Conservation (phyloP, 2,797 vertebrate genomes). For the Typhlichthys eigenmanni region DNA sequence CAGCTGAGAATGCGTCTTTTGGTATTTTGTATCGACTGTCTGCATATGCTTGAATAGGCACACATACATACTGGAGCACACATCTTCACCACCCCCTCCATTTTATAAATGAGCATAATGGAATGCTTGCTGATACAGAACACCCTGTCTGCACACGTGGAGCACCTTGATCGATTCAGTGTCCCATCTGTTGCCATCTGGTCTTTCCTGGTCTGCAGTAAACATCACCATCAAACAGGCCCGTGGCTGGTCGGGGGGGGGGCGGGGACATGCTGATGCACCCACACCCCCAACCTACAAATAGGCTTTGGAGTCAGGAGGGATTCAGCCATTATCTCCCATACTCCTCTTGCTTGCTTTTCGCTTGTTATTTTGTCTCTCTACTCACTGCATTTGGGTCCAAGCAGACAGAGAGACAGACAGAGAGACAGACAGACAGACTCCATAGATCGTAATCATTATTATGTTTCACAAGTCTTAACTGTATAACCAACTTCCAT, state of each 20-base stretch:
- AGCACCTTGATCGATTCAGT: slow-evolving; percentile 40
- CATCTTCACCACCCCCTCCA: neutral
- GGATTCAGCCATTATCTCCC: neutral
- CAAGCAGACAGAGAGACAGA: neutral
- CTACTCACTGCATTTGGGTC: neutral
- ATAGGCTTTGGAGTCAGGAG: neutral
- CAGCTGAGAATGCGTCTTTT: too few relatives aligned
- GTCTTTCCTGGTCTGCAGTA: slow-evolving; percentile 18
- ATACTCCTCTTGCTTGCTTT: neutral
- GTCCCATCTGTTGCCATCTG: slow-evolving; percentile 48
- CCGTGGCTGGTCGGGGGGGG: slow-evolving; percentile 17
- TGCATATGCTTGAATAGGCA: too few relatives aligned
- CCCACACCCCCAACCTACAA: slow-evolving; percentile 4
- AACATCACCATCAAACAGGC: slow-evolving; percentile 32
- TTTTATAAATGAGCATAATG: slow-evolving; percentile 20
- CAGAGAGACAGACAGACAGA: neutral
- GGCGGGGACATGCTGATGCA: neutral
- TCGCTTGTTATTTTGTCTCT: neutral
- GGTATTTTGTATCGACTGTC: too few relatives aligned
- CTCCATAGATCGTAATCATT: slow-evolving; percentile 1
- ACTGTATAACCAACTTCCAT: neutral
- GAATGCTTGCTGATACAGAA: slow-evolving; percentile 25
- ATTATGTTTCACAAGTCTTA: too few relatives aligned
- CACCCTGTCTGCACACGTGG: slow-evolving; percentile 15
- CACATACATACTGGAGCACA: too few relatives aligned